Base-by-base conservation (phyloP, 2,888 invertebrate species). In the Myopa testacea region DNA sequence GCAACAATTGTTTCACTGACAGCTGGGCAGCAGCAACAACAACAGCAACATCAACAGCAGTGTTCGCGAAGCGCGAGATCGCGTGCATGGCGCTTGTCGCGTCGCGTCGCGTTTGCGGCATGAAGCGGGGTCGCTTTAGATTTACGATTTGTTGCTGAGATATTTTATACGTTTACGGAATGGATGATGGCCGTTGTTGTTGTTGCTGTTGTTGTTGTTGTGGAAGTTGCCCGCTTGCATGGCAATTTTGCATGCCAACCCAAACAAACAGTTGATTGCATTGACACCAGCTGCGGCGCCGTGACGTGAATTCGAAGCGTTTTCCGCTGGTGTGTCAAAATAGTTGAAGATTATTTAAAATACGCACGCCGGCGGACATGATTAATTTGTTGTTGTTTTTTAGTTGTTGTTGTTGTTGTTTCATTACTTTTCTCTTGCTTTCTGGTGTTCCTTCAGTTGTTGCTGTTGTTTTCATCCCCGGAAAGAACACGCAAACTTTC, bases 1-100 rank as follows among this genome's bases (percentile, higher is more conserved):
- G 45, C 45, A 45, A 45, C 45, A 10, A 45, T 6, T 45, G 7
- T 6, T 45, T 6, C 10, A 45, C 45, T 45, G 45, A 45, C 45
- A 45, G 10, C 45, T 26, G 26, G 45, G 45, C 10, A 45, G 10
- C 45, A 45, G 10, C 45, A 45, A 45, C 45, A 45, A 3, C 45
- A 45, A 45, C 45, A 45, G 10, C 45, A 45, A 45, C 45, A 45
- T 1, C 26, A 26, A 26, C 26, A 45, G 45, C 7, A 45, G 10
- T 45, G 45, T 45, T 8, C 6, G 6, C 6, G 3, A 45, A 45
- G 45, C 10, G 45, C 45, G 45, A 26, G 26, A 45, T 45, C 45
- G 45, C 45, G 45, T 45, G 45, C 62, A 26, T 62, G 62, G 62
- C 62, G 62, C 62, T 62, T 62, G 62, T 62, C 62, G 62, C 62